Evolutionary conservation across 2,113 vertebrate species (phyloP).

Genomic region (Platichthys flesus): DNA sequence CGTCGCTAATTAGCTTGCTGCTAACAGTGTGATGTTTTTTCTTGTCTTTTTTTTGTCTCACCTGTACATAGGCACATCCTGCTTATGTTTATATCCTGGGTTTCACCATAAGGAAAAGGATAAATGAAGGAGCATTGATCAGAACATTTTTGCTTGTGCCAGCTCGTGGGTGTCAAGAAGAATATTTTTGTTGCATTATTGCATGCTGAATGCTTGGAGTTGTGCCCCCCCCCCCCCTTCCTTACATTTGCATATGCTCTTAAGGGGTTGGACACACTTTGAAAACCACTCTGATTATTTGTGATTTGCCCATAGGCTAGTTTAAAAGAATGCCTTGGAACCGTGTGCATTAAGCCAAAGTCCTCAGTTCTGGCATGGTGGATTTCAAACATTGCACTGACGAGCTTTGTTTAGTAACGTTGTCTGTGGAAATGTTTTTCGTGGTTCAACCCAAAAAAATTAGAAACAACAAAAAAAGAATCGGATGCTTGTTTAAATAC

Average conservation of each 20-base stretch:
- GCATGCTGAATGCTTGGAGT: conserved; percentile 68
- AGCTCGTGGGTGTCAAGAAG: conserved; percentile 36
- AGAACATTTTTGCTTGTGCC: conserved; percentile 43
- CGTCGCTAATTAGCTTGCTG: conserved; percentile 57
- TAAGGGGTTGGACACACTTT: conserved; percentile 44
- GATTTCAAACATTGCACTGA: conserved; percentile 71
- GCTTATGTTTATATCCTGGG: conserved; percentile 31
- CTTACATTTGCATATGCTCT: neutral
- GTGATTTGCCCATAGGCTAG: conserved; percentile 53
- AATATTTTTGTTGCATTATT: conserved; percentile 41
- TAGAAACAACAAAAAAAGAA: conserved; percentile 41
- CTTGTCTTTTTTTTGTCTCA: conserved; percentile 17
- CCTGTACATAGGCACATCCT: conserved; percentile 60
- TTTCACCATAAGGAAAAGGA: conserved; percentile 56
- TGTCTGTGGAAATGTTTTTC: conserved; percentile 62
- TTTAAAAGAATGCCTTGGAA: conserved; percentile 67
- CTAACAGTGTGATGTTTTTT: conserved; percentile 27
- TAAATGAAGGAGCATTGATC: conserved; percentile 59
- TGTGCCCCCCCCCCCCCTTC: conserved; percentile 1
- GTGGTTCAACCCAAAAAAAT: conserved; percentile 56
- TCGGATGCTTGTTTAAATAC: conserved; percentile 53
- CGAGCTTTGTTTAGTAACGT: conserved; percentile 67
- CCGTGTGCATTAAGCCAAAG: conserved; percentile 72
- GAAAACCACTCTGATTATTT: conserved; percentile 71
- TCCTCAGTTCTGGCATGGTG: conserved; percentile 65